Evolutionary conservation across 2,888 invertebrate species (phyloP), one percentile per base, ranked within the genome.

Genomic region (Plagiodera versicolora): DNA sequence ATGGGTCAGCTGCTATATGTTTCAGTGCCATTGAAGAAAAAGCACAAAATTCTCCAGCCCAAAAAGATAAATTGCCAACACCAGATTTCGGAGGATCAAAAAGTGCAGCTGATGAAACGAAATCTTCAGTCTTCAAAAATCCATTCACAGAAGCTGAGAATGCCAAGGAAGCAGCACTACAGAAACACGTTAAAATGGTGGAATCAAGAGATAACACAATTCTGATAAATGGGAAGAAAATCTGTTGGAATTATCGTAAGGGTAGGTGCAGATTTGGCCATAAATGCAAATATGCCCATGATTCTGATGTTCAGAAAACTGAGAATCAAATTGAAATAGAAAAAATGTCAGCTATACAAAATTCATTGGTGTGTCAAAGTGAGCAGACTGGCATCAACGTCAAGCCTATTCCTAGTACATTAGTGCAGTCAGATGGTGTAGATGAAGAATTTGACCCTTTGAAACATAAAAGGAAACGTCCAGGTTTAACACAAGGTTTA

Each of bases 191-290:
- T 9, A 65, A 65, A 52, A 65, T 65, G 65, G 63, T 65, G n/a
- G 61, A 61, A 18, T 56, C 57, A 35, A 95, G 87, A 77, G 87
- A 87, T 67, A 86, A 88, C n/a, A 70, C 75, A 5, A 86, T 87
- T 71, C 87, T 88, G 80, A 91, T 92, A 70, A 94, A 94, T 76
- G 94, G 93, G 0, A 91, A 90, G 73, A 92, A 91, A 77, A 90
- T 95, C 63, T 96, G 96, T 79, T 95, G 94, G 92, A 95, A 94
- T 80, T 94, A 94, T 77, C 84, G 93, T 35, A 94, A 94, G 77
- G 95, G 95, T 1, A 85, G 90, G 28, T 96, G 96, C 77, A 85
- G 93, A 53, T 95, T 94, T 80, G 95, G 95, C 0, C 92, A 93
- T 75, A 94, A 92, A 73, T 96, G 96, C 78, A 92, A 91, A 70